Conservation (phyloP, 1,140 invertebrate genomes). For the Lepidurus packardi region DNA sequence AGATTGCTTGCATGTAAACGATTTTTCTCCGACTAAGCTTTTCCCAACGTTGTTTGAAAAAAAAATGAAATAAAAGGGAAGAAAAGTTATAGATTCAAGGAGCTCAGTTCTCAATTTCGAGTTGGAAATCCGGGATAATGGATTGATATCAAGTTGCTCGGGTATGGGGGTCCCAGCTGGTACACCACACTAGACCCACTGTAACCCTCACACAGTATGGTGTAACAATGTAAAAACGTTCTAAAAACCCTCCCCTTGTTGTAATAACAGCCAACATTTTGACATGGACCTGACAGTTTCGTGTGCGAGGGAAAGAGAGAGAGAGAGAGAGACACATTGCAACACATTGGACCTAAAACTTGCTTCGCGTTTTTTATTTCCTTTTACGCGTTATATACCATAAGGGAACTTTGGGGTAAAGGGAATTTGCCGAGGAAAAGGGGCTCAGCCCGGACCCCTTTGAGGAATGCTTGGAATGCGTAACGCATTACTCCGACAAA, state of each 20-base stretch:
- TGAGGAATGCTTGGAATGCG: neutral
- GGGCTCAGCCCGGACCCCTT: neutral
- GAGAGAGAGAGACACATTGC: neutral
- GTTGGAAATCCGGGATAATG: slow-evolving; percentile 8
- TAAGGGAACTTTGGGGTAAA: neutral
- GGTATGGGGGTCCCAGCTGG: neutral
- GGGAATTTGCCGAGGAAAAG: neutral
- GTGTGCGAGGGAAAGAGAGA: too few species aligned
- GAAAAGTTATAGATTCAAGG: neutral
- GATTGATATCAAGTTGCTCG: slow-evolving; percentile 2
- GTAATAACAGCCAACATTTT: slow-evolving; percentile 10
- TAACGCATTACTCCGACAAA: neutral
- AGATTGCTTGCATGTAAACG: too few species aligned
- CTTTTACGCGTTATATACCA: neutral
- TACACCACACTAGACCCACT: neutral
- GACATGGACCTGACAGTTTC: neutral
- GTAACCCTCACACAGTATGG: too few species aligned
- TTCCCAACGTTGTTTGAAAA: too few species aligned
- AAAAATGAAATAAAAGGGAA: neutral
- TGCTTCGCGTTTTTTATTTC: neutral
- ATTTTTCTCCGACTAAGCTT: too few species aligned
- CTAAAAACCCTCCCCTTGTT: neutral
- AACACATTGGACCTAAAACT: neutral
- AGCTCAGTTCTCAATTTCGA: slow-evolving; percentile 21
- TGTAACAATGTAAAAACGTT: neutral